phyloP scores from a whole-genome alignment of 2,113 vertebrate species.

The Gymnocephalus cernua region DNA sequence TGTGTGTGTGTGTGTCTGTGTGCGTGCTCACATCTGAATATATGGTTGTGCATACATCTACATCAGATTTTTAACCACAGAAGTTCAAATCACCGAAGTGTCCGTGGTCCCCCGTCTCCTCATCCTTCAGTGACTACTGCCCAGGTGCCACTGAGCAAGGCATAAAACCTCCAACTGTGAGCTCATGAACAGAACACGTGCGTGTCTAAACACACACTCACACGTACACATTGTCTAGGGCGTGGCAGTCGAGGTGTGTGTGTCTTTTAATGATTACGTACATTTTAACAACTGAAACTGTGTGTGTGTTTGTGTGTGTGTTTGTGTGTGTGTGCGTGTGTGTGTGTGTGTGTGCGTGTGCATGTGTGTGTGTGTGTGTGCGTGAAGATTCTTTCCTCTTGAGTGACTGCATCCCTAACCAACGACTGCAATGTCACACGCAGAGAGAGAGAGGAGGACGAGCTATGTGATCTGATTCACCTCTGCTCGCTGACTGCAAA shows the following conservation, averaged over 20 bases:
- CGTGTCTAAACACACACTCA: background rate
- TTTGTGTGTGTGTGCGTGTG: background rate
- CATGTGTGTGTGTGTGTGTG: too few relatives aligned
- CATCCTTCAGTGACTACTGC: background rate
- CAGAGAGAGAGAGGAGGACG: background rate
- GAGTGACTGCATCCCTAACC: too few relatives aligned
- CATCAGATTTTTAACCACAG: background rate
- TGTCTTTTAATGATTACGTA: conserved; percentile 29
- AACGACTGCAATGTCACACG: background rate
- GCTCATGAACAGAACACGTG: background rate
- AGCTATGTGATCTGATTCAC: conserved; percentile 55
- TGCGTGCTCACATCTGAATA: background rate
- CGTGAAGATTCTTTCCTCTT: too few relatives aligned
- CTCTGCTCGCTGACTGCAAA: conserved; percentile 60
- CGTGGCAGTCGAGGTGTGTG: background rate
- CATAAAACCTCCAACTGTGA: background rate
- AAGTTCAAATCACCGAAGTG: background rate
- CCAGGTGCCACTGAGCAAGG: conserved; percentile 17
- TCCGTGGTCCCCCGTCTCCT: background rate
- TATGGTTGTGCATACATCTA: background rate
- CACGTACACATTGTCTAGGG: background rate
- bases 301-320: background rate
- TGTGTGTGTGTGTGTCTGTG: conserved; percentile 13
- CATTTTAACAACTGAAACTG: conserved; percentile 46
- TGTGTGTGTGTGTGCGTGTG: background rate